These are phyloP conservation scores for Anguilla megastoma DNA, from an alignment of 2,797 vertebrate species.

Conservation along the genomic window DNA sequence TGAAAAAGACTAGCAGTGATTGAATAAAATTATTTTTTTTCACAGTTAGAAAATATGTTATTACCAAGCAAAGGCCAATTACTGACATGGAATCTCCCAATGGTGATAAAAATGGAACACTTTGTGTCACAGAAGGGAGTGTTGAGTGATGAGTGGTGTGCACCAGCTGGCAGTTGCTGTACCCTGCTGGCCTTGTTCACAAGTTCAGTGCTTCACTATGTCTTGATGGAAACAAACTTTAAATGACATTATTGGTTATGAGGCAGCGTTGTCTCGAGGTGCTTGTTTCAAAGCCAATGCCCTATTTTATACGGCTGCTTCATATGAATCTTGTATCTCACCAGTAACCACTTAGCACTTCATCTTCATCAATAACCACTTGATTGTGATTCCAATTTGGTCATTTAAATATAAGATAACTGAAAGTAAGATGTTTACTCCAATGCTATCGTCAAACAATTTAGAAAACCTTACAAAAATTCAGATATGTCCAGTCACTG, in stretches of 20 bases:
- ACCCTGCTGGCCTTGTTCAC: no score
- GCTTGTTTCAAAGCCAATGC: not conserved
- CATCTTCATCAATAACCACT: not conserved
- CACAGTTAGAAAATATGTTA: not conserved
- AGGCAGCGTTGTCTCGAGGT: not conserved
- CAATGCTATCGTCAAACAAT: not conserved
- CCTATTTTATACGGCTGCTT: not conserved
- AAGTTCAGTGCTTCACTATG: not conserved
- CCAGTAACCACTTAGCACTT: not conserved
- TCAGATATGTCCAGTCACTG: not conserved
- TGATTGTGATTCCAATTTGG: not conserved
- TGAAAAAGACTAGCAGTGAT: not conserved
- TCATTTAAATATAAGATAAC: not conserved
- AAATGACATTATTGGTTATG: not conserved
- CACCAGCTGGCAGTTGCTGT: slow-evolving; percentile 3
- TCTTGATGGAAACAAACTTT: not conserved
- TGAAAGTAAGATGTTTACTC: not conserved
- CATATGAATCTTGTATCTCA: not conserved
- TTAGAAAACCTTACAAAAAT: not conserved
- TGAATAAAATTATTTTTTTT: not conserved
- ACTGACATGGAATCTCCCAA: not conserved
- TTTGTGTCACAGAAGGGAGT: not conserved
- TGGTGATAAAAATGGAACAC: not conserved
- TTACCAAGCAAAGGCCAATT: not conserved
- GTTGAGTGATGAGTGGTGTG: not conserved